Evolutionary conservation across 2,888 invertebrate species (phyloP).

Genomic region (Philaethria dido): DNA sequence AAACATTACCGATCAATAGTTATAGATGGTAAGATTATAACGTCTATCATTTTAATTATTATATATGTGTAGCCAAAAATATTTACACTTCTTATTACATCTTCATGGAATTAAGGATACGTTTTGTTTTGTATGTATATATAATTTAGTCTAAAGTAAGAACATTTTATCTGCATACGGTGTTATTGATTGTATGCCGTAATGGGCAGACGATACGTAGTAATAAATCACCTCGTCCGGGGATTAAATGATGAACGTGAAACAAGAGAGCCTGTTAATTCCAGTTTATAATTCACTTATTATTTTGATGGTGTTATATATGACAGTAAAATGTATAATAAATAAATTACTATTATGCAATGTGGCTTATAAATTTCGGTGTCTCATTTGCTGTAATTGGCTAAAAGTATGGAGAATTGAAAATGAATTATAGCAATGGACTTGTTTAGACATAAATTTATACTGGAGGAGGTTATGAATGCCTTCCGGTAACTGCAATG

Average conservation of each 20-base stretch:
- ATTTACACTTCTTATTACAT: not conserved
- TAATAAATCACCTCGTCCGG: constrained; percentile 64
- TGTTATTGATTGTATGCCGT: constrained; percentile 76
- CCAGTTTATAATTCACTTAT: constrained; percentile 2
- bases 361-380: not conserved
- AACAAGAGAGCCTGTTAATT: constrained; percentile 42
- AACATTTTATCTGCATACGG: constrained; percentile 57
- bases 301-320: not conserved
- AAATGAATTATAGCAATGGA: constrained; percentile 30
- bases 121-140: not conserved
- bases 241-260: constrained; percentile 48
- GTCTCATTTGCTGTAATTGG: constrained; percentile 26
- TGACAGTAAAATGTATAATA: not conserved
- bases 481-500: constrained; percentile 41
- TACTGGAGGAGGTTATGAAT: constrained; percentile 46
- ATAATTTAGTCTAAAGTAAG: not conserved
- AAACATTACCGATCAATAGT: constrained; percentile 27
- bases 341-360: constrained; percentile 10
- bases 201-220: constrained; percentile 63
- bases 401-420: constrained; percentile 29
- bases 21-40: constrained; percentile 26
- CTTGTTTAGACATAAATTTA: constrained; percentile 40
- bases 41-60: constrained; percentile 18
- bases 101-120: not conserved
- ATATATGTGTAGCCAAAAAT: not conserved